Conservation (phyloP, 1,140 invertebrate genomes). For the Papilio dardanus region DNA sequence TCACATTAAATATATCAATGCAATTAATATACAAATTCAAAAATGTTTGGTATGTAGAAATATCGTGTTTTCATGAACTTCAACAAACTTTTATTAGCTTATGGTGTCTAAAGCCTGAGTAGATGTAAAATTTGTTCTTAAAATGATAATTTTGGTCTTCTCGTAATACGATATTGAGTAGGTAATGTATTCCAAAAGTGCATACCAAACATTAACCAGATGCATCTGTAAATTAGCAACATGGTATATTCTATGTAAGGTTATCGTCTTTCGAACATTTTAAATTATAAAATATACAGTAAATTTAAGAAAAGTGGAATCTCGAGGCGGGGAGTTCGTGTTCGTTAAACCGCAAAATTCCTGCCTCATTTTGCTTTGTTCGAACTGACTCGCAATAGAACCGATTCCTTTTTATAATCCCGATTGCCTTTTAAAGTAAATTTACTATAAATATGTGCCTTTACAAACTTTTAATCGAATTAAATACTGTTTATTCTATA, state of each 20-base stretch:
- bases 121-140: too few species aligned
- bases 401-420: constrained; percentile 62
- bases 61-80: too few species aligned
- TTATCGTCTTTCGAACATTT: not conserved
- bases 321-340: not conserved
- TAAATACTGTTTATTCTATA: constrained; percentile 15
- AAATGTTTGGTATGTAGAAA: too few species aligned
- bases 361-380: constrained; percentile 56
- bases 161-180: too few species aligned
- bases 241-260: not conserved
- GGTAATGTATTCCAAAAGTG: not conserved
- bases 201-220: too few species aligned
- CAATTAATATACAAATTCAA: too few species aligned
- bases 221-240: not conserved
- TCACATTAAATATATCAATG: too few species aligned
- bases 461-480: constrained; percentile 46
- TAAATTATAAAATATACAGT: not conserved
- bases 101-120: too few species aligned
- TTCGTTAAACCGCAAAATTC: constrained; percentile 45
- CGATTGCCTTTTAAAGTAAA: constrained; percentile 63
- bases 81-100: too few species aligned
- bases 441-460: constrained; percentile 64
- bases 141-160: too few species aligned
- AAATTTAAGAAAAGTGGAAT: not conserved
- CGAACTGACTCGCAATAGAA: constrained; percentile 57